Base-by-base conservation (phyloP, 2,888 invertebrate species). In the Noctua fimbriata region DNA sequence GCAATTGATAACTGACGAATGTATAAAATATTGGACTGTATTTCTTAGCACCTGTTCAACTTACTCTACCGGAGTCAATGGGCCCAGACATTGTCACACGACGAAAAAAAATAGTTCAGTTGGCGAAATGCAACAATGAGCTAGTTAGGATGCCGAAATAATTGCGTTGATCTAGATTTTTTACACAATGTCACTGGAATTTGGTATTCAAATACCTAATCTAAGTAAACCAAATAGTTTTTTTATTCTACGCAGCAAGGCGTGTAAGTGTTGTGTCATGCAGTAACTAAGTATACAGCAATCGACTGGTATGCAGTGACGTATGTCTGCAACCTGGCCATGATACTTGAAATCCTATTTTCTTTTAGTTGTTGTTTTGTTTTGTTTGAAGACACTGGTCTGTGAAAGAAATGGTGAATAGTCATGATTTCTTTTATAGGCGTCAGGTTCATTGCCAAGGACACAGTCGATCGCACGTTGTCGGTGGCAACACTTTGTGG, bases 161-260 rank as follows among this genome's bases (percentile, higher is more conserved):
- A 69, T 74, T 69, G 81, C 73, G 66, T 63, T 74, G 63, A 69
- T 85, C 81, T 81, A 81, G 74, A 85, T 74, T 52, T 72, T 72
- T 72, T 75, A 16, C 28, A 63, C 73, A 69, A 63, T 81, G 66
- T 65, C 85, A 75, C 32, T 71, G 49, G 69, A 70, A 70, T n/a
- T 72, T 78, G 60, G 60, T 49, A 70, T 66, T 66, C 1, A 66
- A 82, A 79, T 79, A n/a, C 55, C n/a, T 58, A 79, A 78, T 55
- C n/a, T 78, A 32, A 55, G 69, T 72, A 78, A 72, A 55, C 63
- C 21, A 6, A 52, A 66, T 47, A 47, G 36, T 60, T 44, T 76
- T 44, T 76, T 65, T 49, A 47, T 60, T 66, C 28, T 66, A 66
- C 21, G 36, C 72, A 80, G 69, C 41, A 36, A 63, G 36, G 16